Percentiles rank a stretch among this genome's conserved stretches.
Conservation (phyloP, 2,113 vertebrate genomes). For the Danionella cerebrum region DNA sequence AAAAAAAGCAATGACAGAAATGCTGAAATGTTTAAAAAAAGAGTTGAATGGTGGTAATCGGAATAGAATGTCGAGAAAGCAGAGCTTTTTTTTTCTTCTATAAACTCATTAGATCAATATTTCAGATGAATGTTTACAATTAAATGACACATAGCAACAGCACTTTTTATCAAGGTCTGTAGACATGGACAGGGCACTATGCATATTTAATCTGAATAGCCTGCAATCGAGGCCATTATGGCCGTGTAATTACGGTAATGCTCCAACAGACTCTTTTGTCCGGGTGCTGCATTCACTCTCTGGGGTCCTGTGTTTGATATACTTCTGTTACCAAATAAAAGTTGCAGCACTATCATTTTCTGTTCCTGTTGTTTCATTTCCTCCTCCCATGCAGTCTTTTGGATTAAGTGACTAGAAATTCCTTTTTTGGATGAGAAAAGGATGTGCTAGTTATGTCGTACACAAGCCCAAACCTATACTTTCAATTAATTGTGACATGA, state of each 20-base stretch:
- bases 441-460: slow-evolving; percentile 12
- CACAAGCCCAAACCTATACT: slow-evolving; percentile 4
- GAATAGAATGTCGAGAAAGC: neutral
- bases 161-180: slow-evolving; percentile 37
- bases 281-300: slow-evolving; percentile 31
- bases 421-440: neutral
- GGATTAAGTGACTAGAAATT: neutral
- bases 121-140: slow-evolving; percentile 54
- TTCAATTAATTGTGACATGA: slow-evolving; percentile 17
- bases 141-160: slow-evolving; percentile 43
- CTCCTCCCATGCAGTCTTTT: neutral
- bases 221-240: slow-evolving; percentile 41
- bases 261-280: slow-evolving; percentile 36
- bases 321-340: slow-evolving; percentile 27
- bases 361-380: neutral
- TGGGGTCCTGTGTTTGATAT: slow-evolving; percentile 5
- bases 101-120: slow-evolving; percentile 37
- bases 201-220: slow-evolving; percentile 55
- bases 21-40: too few species aligned
- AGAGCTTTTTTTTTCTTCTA: slow-evolving; percentile 6
- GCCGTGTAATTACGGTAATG: slow-evolving; percentile 51
- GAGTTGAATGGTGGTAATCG: neutral
- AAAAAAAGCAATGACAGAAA: too few species aligned
- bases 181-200: slow-evolving; percentile 41
- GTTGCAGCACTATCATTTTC: slow-evolving; percentile 17